These are phyloP conservation scores for Rhingia campestris DNA, from an alignment of 2,888 invertebrate species.

Conservation along the genomic window DNA sequence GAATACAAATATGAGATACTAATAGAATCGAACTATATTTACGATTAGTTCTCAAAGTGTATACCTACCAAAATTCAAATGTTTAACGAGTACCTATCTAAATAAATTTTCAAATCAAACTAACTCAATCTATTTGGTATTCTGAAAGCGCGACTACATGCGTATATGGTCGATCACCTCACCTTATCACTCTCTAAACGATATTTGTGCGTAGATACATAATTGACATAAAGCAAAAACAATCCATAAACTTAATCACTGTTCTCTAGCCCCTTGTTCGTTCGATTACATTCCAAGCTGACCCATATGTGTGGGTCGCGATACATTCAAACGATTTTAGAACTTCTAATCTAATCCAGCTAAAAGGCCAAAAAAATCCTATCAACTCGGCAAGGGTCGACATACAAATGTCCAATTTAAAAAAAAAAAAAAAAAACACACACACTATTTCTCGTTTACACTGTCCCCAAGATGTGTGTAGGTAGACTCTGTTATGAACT, in stretches of 20 bases:
- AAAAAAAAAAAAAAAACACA: neutral
- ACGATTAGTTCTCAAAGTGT: neutral
- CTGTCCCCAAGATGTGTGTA: neutral
- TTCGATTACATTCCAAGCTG: conserved; percentile 12
- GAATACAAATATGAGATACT: no score
- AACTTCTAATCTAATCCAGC: conserved; percentile 44
- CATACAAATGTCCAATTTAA: conserved; percentile 13
- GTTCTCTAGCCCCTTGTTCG: neutral
- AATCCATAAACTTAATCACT: conserved; percentile 22
- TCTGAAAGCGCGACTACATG: conserved; percentile 23
- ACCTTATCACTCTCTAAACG: conserved; percentile 6
- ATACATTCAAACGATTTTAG: conserved; percentile 38
- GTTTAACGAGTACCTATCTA: conserved; percentile 13
- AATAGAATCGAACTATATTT: neutral
- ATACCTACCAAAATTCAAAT: neutral
- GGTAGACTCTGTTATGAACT: conserved; percentile 5
- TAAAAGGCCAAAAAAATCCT: conserved; percentile 5
- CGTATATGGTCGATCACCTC: conserved; percentile 33
- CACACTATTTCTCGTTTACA: neutral
- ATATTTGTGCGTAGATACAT: neutral
- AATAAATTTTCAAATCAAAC: conserved; percentile 17
- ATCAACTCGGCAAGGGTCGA: conserved; percentile 10
- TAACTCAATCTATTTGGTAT: conserved; percentile 32
- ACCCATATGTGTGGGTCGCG: conserved; percentile 41
- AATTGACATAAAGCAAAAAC: neutral